Evolutionary conservation across 2,888 invertebrate species (phyloP).

Genomic region (Apodemia mormo): DNA sequence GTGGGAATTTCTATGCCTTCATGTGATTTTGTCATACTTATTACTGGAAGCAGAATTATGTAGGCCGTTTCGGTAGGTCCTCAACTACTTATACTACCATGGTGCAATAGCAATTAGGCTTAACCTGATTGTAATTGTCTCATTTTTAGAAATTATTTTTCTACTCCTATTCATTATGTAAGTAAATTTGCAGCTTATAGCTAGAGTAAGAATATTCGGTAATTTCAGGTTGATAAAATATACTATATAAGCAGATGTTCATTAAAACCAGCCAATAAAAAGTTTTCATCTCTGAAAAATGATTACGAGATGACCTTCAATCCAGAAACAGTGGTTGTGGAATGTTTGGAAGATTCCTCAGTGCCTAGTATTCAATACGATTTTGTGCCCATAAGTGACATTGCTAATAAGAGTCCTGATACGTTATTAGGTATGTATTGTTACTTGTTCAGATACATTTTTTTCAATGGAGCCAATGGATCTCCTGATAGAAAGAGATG

Average conservation of each 20-base stretch:
- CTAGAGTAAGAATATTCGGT: slow-evolving; percentile 1
- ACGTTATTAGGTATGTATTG: slow-evolving; percentile 84
- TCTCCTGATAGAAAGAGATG: no score
- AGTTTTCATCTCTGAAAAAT: slow-evolving; percentile 90
- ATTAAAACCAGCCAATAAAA: slow-evolving; percentile 97
- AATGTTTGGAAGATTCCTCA: slow-evolving; percentile 79
- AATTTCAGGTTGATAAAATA: slow-evolving; percentile 86
- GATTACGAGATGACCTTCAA: slow-evolving; percentile 98
- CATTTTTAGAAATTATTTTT: no score
- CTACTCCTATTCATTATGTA: background rate
- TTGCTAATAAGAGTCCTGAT: slow-evolving; percentile 86
- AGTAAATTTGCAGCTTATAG: no score
- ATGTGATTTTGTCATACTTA: no score
- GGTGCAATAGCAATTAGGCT: no score
- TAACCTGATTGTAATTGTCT: no score
- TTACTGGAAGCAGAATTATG: no score
- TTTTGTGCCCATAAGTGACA: slow-evolving; percentile 87
- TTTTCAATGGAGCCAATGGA: background rate
- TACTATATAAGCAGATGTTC: slow-evolving; percentile 93
- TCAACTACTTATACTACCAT: no score
- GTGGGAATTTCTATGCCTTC: no score
- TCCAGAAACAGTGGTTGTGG: slow-evolving; percentile 85
- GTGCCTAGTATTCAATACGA: slow-evolving; percentile 91
- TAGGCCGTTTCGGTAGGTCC: no score
- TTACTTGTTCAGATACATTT: background rate